These are phyloP conservation scores for Halotydeus destructor DNA, from an alignment of 1,140 invertebrate species.

Conservation along the genomic window DNA sequence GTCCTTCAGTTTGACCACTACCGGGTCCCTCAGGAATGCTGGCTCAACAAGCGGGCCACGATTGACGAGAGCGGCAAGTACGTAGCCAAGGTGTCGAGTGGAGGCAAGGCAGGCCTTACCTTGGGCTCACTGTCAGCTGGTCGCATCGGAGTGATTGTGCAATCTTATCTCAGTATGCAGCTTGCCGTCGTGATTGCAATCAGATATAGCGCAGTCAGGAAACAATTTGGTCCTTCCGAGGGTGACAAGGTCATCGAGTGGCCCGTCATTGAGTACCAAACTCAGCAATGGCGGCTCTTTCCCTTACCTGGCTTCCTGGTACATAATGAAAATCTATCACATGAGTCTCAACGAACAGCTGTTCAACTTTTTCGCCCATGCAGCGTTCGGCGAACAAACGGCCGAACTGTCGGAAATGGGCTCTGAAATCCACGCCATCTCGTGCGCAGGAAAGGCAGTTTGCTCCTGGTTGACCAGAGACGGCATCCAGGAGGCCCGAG, in stretches of 20 bases:
- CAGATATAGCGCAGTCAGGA: constrained; percentile 65
- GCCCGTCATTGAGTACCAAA: constrained; percentile 71
- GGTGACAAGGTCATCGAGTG: constrained; percentile 39
- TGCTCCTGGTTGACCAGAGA: constrained; percentile 59
- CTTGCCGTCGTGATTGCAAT: constrained; percentile 60
- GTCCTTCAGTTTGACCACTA: constrained; percentile 72
- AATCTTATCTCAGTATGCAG: constrained; percentile 43
- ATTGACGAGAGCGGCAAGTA: constrained; percentile 64
- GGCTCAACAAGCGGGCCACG: constrained; percentile 68
- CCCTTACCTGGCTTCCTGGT: constrained; percentile 67
- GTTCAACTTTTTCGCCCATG: constrained; percentile 31
- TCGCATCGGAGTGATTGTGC: constrained; percentile 40
- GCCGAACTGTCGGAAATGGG: constrained; percentile 33
- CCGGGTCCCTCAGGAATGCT: constrained; percentile 48
- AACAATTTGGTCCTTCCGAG: constrained; percentile 57
- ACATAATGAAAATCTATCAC: constrained; percentile 49
- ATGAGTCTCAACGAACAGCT: constrained; percentile 31
- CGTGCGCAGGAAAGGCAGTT: constrained; percentile 68
- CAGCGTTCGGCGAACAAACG: constrained; percentile 27
- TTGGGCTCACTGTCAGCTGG: constrained; percentile 65
- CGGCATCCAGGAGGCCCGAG: constrained; percentile 69
- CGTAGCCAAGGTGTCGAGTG: constrained; percentile 28
- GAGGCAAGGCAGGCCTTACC: constrained; percentile 11
- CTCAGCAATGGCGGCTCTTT: constrained; percentile 73
- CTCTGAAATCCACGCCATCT: constrained; percentile 73